A percentile compares a stretch with the other conserved stretches of the same genome.
These are phyloP conservation scores for Aleiodes sp. DNA, from an alignment of 1,140 invertebrate genomes.

Conservation along the genomic window DNA sequence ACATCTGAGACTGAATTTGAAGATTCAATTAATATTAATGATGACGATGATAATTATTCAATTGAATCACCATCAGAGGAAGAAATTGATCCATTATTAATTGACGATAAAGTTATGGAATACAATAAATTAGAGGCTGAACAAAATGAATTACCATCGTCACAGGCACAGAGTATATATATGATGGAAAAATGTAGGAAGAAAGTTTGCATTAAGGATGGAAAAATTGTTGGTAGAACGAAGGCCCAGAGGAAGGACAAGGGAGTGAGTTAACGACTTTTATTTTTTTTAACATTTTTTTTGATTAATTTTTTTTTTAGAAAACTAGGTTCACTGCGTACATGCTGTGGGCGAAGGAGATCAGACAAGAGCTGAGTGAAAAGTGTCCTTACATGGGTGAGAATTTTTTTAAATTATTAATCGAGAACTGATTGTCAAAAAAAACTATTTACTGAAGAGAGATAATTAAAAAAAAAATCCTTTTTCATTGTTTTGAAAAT, in stretches of 20 bases:
- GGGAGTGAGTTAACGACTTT: slow-evolving; percentile 68
- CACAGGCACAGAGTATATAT: slow-evolving; percentile 73
- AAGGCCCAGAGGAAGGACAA: slow-evolving; percentile 83
- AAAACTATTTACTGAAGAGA: neutral
- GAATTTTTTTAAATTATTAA: slow-evolving; percentile 33
- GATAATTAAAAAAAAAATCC: neutral
- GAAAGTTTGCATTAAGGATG: slow-evolving; percentile 77
- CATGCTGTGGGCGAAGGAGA: slow-evolving; percentile 88
- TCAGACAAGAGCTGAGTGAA: slow-evolving; percentile 76
- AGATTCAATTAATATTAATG: slow-evolving; percentile 67
- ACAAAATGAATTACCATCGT: slow-evolving; percentile 61
- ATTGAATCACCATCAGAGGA: slow-evolving; percentile 65
- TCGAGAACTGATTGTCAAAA: neutral
- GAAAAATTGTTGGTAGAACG: slow-evolving; percentile 74
- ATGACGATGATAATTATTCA: slow-evolving; percentile 66
- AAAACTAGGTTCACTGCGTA: slow-evolving; percentile 86
- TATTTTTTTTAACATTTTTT: no score
- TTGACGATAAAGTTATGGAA: slow-evolving; percentile 63
- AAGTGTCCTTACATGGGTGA: slow-evolving; percentile 80
- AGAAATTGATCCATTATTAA: slow-evolving; percentile 61
- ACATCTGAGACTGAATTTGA: slow-evolving; percentile 70
- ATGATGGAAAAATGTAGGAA: slow-evolving; percentile 84
- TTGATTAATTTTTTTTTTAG: slow-evolving; percentile 64
- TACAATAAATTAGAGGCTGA: slow-evolving; percentile 68
- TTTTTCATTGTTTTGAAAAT: neutral